Evolutionary conservation across 2,113 vertebrate genomes (phyloP), one percentile per base, ranked within the genome.

Genomic region (Etia nguti): DNA sequence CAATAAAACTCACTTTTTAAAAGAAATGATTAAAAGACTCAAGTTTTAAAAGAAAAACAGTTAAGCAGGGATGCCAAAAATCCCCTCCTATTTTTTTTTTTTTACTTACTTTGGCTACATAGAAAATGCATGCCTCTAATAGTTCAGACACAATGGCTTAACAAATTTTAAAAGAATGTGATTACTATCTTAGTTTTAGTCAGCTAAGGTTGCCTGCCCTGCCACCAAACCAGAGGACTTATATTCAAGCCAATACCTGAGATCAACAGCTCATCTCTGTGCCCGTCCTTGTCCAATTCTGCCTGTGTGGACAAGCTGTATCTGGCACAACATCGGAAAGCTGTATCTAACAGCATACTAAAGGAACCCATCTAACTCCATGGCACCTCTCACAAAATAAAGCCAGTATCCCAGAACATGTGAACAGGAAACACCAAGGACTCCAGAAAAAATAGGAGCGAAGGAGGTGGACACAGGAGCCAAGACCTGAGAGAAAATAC

Each of bases 381-480:
- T 89, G 89, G 79, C 84, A 94, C 90, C 92, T 89, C 83, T 86
- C 85, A 84, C 10, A 55, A 93, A 93, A 90, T 84, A 50, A 89
- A 86, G 88, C 90, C 94, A 94, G 90, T 93, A 96, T 95, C 92
- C 92, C 95, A 93, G 79, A 85, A 79, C 79, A 85, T 89, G 89
- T 89, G 54, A 88, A 80, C 79, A 92, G 89, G 83, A 90, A 93
- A 89, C 55, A 86, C 85, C 79, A 41, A 65, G 80, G 36, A 81
- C 59, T 50, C 75, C 24, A 59, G 77, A 82, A 24, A 80, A 62
- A 73, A 83, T 18, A 34, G 62, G 65, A 85, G 77, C 46, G 29
- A 83, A 82, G 80, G 62, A 68, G 46, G 31, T 11, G 57, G n/a
- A 34, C 81, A 91, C 65, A 80, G 59, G 57, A 54, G 87, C 60